Conservation (phyloP, 2,113 vertebrate species). For the Astur gentilis region DNA sequence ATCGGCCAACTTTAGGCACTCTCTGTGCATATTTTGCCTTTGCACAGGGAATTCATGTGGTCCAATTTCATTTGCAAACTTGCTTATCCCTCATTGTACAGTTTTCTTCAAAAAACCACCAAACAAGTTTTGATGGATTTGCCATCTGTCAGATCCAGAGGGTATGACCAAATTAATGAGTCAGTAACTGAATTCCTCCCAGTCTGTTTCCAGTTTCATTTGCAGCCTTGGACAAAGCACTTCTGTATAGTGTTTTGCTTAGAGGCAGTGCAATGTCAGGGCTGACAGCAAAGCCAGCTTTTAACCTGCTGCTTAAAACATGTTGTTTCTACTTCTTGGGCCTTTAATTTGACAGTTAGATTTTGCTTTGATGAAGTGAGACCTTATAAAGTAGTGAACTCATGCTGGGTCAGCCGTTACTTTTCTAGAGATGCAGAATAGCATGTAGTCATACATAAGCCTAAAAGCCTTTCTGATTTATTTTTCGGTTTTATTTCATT, state of each 20-base stretch:
- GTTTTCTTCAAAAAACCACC: not conserved
- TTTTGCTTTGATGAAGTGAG: not conserved
- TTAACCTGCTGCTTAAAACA: not conserved
- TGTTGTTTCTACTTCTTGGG: not conserved
- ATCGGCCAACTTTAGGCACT: not conserved
- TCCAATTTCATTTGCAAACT: not conserved
- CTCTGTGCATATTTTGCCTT: not conserved
- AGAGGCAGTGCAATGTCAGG: not conserved
- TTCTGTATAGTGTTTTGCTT: not conserved
- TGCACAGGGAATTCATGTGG: not conserved
- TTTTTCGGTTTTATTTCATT: not conserved
- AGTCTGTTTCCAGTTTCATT: not conserved
- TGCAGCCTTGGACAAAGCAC: not conserved
- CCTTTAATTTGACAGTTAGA: not conserved
- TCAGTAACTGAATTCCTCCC: not conserved
- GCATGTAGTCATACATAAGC: not conserved
- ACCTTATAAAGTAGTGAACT: not conserved
- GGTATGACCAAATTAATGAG: not conserved
- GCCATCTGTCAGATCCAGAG: not conserved
- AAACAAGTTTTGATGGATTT: not conserved
- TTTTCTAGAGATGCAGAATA: not conserved
- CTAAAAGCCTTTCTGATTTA: conserved; percentile 7
- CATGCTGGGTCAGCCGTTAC: not conserved
- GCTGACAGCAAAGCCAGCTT: not conserved
- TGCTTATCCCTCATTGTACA: not conserved